Conservation (phyloP, 2,888 invertebrate species). For the Helobdella robusta region DNA sequence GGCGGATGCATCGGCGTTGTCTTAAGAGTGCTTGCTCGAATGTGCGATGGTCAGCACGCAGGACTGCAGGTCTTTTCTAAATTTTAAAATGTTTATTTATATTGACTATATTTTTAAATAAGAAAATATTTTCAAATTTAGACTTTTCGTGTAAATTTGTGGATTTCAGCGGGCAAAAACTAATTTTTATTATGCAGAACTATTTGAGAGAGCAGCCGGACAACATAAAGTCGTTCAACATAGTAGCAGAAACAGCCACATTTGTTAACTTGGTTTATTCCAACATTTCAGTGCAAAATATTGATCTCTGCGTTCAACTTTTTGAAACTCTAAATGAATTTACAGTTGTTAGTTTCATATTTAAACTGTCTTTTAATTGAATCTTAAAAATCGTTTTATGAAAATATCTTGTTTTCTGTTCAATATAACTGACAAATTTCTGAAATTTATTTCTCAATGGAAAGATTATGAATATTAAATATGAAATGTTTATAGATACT, state of each 20-base stretch:
- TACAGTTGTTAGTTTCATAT: conserved; percentile 43
- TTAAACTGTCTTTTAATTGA: background rate
- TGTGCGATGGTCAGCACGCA: conserved; percentile 50
- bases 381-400: too few relatives aligned
- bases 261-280: conserved; percentile 49
- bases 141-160: background rate
- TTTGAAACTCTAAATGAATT: conserved; percentile 49
- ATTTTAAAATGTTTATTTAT: background rate
- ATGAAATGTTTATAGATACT: too few relatives aligned
- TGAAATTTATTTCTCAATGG: too few relatives aligned
- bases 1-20: conserved; percentile 50
- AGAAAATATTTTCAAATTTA: background rate
- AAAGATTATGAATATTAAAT: too few relatives aligned
- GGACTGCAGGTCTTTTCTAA: conserved; percentile 44
- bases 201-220: conserved; percentile 50
- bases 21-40: conserved; percentile 47
- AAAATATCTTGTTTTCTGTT: too few relatives aligned
- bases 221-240: conserved; percentile 50
- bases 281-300: conserved; percentile 46
- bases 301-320: conserved; percentile 47
- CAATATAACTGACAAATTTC: too few relatives aligned
- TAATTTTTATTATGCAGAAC: conserved; percentile 39
- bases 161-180: too few relatives aligned
- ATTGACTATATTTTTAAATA: background rate
- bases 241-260: conserved; percentile 48